These are phyloP conservation scores for Cheilosia grossa DNA, from an alignment of 2,888 invertebrate genomes.

Conservation along the genomic window DNA sequence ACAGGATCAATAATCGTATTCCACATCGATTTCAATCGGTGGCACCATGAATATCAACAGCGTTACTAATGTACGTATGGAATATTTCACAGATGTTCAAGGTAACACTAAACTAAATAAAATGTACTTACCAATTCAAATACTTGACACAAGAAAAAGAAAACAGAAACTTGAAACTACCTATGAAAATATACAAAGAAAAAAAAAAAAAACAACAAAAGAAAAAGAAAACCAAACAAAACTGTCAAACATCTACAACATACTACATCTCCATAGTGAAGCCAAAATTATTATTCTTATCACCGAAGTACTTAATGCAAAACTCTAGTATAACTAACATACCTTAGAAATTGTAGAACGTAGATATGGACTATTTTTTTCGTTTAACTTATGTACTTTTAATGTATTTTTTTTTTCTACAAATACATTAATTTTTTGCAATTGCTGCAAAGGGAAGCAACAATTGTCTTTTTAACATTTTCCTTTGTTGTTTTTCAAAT, in stretches of 20 bases:
- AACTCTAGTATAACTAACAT: constrained; percentile 52
- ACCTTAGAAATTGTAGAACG: constrained; percentile 30
- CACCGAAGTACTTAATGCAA: constrained; percentile 71
- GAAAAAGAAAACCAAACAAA: constrained; percentile 74
- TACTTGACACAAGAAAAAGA: constrained; percentile 50
- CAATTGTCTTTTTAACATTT: constrained; percentile 6
- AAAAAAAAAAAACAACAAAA: constrained; percentile 57
- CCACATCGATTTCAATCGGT: constrained; percentile 99
- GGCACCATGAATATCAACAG: constrained; percentile 98
- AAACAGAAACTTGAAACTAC: constrained; percentile 55
- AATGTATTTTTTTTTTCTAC: not conserved
- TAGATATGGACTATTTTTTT: constrained; percentile 20
- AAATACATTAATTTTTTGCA: constrained; percentile 33
- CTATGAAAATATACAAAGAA: constrained; percentile 34
- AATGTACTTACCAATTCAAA: constrained; percentile 77
- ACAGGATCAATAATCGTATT: constrained; percentile 99
- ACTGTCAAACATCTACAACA: constrained; percentile 72
- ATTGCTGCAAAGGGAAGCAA: constrained; percentile 11
- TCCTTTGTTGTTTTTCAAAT: constrained; percentile 14
- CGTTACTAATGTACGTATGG: constrained; percentile 88
- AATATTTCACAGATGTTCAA: constrained; percentile 76
- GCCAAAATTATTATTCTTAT: constrained; percentile 72
- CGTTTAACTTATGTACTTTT: constrained; percentile 5
- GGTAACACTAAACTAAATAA: constrained; percentile 50
- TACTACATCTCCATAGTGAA: constrained; percentile 71